phyloP scores from a whole-genome alignment of 2,797 vertebrate species.

The Etheostoma perlongum region DNA sequence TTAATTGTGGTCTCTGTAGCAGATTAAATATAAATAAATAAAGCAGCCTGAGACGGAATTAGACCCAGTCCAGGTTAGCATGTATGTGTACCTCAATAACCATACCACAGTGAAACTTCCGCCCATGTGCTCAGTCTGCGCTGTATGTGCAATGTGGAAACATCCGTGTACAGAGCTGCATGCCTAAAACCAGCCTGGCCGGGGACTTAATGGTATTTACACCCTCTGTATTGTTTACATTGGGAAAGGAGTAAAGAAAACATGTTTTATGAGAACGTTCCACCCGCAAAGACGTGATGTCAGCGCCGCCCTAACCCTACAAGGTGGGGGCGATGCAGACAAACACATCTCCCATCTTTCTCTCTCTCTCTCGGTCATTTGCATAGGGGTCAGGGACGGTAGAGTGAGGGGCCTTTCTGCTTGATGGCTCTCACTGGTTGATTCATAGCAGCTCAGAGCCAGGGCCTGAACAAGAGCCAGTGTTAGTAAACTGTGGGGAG shows the following conservation, averaged over 20 bases:
- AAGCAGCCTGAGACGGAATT: slow-evolving; percentile 38
- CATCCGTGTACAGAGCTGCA: slow-evolving; percentile 36
- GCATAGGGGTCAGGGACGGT: slow-evolving; percentile 28
- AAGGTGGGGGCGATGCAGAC: slow-evolving; percentile 55
- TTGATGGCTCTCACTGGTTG: slow-evolving; percentile 19
- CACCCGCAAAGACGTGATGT: slow-evolving; percentile 56
- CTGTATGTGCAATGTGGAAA: slow-evolving; percentile 35
- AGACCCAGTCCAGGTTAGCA: slow-evolving; percentile 34
- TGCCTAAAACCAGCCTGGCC: slow-evolving; percentile 9
- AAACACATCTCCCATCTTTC: slow-evolving; percentile 46
- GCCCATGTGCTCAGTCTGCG: slow-evolving; percentile 1
- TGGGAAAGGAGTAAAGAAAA: slow-evolving; percentile 62
- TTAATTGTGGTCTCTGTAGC: slow-evolving; percentile 16
- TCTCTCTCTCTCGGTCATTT: slow-evolving; percentile 12
- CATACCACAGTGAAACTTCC: slow-evolving; percentile 38
- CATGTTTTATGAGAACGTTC: slow-evolving; percentile 65
- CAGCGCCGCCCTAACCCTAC: slow-evolving; percentile 21
- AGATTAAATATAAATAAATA: slow-evolving; percentile 24
- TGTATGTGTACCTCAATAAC: slow-evolving; percentile 45
- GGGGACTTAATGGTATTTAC: slow-evolving; percentile 50
- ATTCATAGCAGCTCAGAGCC: slow-evolving; percentile 38
- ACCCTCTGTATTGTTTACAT: slow-evolving; percentile 61
- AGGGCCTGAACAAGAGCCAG: slow-evolving; percentile 54
- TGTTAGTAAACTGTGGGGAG: slow-evolving; percentile 75
- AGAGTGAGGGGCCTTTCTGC: slow-evolving; percentile 22